Evolutionary conservation across 2,113 vertebrate genomes (phyloP), one percentile per base, ranked within the genome.

Genomic region (Erythrolamprus reginae): DNA sequence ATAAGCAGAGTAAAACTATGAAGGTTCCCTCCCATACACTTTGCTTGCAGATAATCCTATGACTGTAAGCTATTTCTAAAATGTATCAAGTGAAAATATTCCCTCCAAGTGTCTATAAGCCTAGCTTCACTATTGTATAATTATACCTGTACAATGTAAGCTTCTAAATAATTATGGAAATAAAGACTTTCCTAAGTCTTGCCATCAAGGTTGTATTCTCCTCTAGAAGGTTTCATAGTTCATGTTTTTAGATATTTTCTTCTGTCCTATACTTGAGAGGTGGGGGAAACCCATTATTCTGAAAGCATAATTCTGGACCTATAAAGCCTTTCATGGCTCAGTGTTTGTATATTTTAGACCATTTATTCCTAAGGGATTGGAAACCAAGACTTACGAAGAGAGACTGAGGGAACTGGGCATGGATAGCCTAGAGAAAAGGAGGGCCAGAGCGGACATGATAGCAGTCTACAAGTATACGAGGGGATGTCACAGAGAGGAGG

Each of bases 11-110:
- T 23, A 93, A 82, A 92, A 28, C 13, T 45, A 38, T 42, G 50
- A 42, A 33, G 8, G 7, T 48, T 28, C 90, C 83, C 85, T 91
- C 92, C 94, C 58, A n/a, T n/a, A n/a, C n/a, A n/a, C 28, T 0
- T 1, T 77, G 70, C 7, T 38, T 77, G 70, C 84, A 86, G 1
- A 70, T 92, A 42, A 89, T 82, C 82, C 45, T 12, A 50, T n/a
- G n/a, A 91, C 86, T 65, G 24, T n/a, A 47, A 86, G n/a, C 45
- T 1, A 3, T 55, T 91, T 92, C 45, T 90, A 4, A 21, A 0
- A 2, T 83, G 33, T 1, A 9, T 3, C 4, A 3, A 89, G 12
- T 89, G 82, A 82, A 23, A 45, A 65, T 84, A 38, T 89, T 10
- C 53, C 88, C 82, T 84, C 12, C 53, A 88, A 9, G 26, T 65